Base-by-base conservation (phyloP, 1,140 invertebrate species). In the Aplysia californica region DNA sequence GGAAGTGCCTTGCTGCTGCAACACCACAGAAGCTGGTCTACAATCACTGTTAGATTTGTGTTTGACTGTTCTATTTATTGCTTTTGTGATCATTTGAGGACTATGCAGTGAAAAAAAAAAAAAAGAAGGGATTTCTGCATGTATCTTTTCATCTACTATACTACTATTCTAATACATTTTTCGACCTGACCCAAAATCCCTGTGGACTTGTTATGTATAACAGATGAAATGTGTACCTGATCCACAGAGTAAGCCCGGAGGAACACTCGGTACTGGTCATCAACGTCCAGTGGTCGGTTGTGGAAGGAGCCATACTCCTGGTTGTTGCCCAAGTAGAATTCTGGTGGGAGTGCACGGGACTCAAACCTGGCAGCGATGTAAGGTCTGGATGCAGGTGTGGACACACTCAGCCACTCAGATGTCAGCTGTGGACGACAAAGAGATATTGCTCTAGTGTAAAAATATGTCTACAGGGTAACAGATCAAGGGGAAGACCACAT, bases 321-420 rank as follows among this genome's bases (percentile, higher is more conserved):
- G 18, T 72, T 80, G 70, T 86, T 85, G 61, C 87, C 86, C 15
- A 88, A 79, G 18, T 76, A 67, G 76, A 87, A 87, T 64, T 81
- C 74, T 26, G 71, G 69, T 15, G 86, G 87, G 0, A 88, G 76
- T 29, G 79, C 64, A n/a, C 83, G 79, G 0, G 83, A 80, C 56
- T 83, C 82, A 70, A 88, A 87, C 64, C 82, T 80, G 10, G 86
- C 87, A 33, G 87, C 85, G 41, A 88, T 86, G 71, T 88, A 88
- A 0, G 84, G 83, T 18, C 77, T 66, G 15, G 69, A 71, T 29
- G 83, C 79, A 4, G 85, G 84, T 5, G 72, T 65, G 26, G 77
- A 67, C 3, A 77, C 44, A 31, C 80, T 75, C 33, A 78, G 39
- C 2, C 26, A 67, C 2, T 83, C 80, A 15, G 72, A 71, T 5